phyloP scores from a whole-genome alignment of 2,797 vertebrate genomes.

The Catostomus latipinnis region DNA sequence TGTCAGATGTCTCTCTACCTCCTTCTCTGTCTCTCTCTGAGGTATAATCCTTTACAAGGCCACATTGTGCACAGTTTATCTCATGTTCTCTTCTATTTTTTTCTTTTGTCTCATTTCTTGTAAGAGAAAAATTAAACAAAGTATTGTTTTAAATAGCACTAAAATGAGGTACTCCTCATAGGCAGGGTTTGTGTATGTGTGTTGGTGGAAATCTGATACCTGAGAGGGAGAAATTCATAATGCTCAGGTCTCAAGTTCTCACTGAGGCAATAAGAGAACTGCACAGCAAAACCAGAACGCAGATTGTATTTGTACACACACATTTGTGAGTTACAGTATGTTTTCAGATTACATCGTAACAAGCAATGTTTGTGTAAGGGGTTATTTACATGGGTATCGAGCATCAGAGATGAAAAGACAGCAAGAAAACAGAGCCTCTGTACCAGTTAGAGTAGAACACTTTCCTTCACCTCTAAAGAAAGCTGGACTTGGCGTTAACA shows the following conservation, averaged over 20 bases:
- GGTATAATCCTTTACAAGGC: constrained; percentile 92
- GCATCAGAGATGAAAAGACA: constrained; percentile 13
- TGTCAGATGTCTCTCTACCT: constrained; percentile 77
- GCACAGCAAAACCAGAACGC: constrained; percentile 49
- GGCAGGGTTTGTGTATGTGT: constrained; percentile 42
- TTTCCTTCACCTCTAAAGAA: constrained; percentile 9
- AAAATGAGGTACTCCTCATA: constrained; percentile 39
- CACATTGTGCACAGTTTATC: constrained; percentile 84
- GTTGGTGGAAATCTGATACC: constrained; percentile 55
- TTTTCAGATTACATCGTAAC: constrained; percentile 27
- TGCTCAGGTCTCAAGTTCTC: constrained; percentile 58
- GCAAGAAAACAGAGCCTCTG: not conserved
- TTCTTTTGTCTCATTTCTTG: not conserved
- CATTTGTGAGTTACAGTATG: constrained; percentile 27
- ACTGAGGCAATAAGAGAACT: constrained; percentile 54
- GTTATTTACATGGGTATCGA: not conserved
- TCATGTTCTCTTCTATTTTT: constrained; percentile 20
- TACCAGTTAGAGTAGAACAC: not conserved
- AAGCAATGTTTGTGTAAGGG: constrained; percentile 8
- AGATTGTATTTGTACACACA: constrained; percentile 36
- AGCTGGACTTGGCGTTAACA: not conserved
- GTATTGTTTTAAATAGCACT: constrained; percentile 29
- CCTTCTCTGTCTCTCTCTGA: constrained; percentile 63
- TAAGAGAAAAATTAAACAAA: constrained; percentile 13
- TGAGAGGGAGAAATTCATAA: constrained; percentile 64